Base-by-base conservation (phyloP, 2,797 vertebrate genomes). In the Amazona ochrocephala region DNA sequence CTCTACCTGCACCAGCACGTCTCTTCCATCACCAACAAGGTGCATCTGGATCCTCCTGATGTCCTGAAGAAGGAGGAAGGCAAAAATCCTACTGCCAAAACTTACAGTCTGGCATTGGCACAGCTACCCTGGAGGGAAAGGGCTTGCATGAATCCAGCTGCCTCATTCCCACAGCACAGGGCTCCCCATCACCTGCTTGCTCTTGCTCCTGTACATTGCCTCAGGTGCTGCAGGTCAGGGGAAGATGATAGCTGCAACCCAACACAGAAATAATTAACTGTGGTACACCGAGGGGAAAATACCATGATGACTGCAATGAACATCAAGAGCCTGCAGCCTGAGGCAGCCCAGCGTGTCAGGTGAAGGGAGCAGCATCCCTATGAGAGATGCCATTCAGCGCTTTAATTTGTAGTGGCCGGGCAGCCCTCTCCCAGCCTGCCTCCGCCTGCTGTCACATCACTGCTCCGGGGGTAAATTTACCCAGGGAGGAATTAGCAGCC, bases 181-280 rank as follows among this genome's bases (percentile, higher is more conserved):
- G 20, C 62, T 73, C 73, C 73, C 60, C 18, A 48, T 48, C 91
- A 60, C 79, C 94, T 53, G 60, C 79, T 60, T 22, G 44, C 32
- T 81, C 74, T 73, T 29, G 29, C 48, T 64, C 41, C 12, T 61
- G 86, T 53, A 37, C 32, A 0, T 92, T 34, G 91, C 95, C 66
- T 44, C 87, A 67, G 93, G 95, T 71, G 0, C 72, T 12, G 68
- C 6, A 3, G 81, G 29, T 56, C 76, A 11, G 71, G 37, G 54
- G 91, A 94, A 95, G 80, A 87, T 65, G 88, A 95, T 83, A 65
- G 47, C 88, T 56, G 68, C 91, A 94, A 51, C 72, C 68, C 45
- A 85, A 66, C 61, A 48, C 39, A 92, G 88, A 72, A 81, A 74
- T 84, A 94, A 96, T 87, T 95, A 95, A 83, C 71, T 60, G 61